These are phyloP conservation scores for Pipa parva DNA, from an alignment of 2,113 vertebrate genomes.

Conservation along the genomic window DNA sequence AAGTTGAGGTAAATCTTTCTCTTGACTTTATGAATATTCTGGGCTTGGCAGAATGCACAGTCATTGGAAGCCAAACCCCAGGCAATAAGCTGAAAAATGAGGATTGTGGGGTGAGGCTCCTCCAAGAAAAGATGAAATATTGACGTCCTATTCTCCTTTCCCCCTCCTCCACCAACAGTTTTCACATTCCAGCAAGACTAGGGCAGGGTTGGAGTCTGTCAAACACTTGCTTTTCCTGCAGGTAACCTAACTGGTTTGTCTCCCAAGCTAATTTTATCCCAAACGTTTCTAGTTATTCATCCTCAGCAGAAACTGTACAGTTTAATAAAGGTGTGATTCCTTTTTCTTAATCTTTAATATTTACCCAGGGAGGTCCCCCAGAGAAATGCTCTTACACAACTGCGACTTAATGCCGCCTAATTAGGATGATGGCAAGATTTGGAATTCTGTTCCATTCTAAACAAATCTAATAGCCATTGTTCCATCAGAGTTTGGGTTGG, in stretches of 20 bases:
- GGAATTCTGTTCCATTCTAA: conserved; percentile 18
- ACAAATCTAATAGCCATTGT: conserved; percentile 21
- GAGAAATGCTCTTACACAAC: conserved; percentile 32
- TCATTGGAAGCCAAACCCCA: conserved; percentile 27
- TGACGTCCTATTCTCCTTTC: conserved; percentile 26
- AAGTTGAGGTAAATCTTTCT: conserved; percentile 7
- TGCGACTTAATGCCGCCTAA: conserved; percentile 11
- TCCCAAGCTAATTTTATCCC: conserved; percentile 43
- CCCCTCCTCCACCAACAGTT: conserved; percentile 23
- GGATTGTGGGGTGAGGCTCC: conserved; percentile 35
- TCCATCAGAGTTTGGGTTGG: neutral
- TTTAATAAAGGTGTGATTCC: conserved; percentile 36
- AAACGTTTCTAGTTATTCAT: conserved; percentile 11
- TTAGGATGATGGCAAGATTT: conserved; percentile 24
- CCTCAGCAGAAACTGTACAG: conserved; percentile 32
- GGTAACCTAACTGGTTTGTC: conserved; percentile 39
- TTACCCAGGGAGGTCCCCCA: conserved; percentile 34
- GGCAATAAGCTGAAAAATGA: conserved; percentile 34
- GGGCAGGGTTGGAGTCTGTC: conserved; percentile 37
- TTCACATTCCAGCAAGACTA: conserved; percentile 32
- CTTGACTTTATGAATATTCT: conserved; percentile 27
- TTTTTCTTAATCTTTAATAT: conserved; percentile 37
- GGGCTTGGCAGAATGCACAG: conserved; percentile 17
- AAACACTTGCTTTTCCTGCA: conserved; percentile 35
- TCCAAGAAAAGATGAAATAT: conserved; percentile 36